Conservation (phyloP, 2,888 invertebrate species). For the Choristoneura rosaceana region DNA sequence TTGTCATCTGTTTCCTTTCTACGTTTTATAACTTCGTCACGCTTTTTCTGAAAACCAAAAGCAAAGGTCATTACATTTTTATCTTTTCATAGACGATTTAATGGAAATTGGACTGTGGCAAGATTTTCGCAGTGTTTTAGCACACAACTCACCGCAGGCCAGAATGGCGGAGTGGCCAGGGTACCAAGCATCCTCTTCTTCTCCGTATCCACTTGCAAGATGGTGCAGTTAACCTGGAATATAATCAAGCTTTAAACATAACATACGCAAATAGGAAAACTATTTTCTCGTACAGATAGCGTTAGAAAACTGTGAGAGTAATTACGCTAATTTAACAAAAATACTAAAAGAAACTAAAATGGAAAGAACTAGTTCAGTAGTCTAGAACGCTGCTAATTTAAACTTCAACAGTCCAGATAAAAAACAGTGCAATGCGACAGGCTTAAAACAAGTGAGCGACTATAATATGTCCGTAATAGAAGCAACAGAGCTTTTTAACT, state of each 20-base stretch:
- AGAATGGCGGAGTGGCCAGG: constrained; percentile 66
- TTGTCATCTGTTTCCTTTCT: constrained; percentile 45
- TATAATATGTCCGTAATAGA: too few relatives aligned
- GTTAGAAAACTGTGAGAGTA: too few relatives aligned
- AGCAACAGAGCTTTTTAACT: too few relatives aligned
- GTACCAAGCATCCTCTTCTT: constrained; percentile 75
- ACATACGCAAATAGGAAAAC: too few relatives aligned
- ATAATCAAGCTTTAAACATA: not conserved
- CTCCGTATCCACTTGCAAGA: constrained; percentile 65
- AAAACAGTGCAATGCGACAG: too few relatives aligned
- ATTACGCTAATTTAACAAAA: too few relatives aligned
- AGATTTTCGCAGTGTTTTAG: not conserved
- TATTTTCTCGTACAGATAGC: too few relatives aligned
- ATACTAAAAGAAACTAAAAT: too few relatives aligned
- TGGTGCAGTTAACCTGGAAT: constrained; percentile 81
- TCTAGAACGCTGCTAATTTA: too few relatives aligned
- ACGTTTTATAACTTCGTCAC: constrained; percentile 48
- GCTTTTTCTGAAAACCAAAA: constrained; percentile 51
- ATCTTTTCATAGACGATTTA: not conserved
- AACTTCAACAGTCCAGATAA: too few relatives aligned
- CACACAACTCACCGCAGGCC: constrained; percentile 58
- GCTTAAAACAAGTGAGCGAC: too few relatives aligned
- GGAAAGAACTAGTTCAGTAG: too few relatives aligned
- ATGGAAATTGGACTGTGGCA: not conserved
- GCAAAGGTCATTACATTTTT: not conserved